Conservation (phyloP, 2,888 invertebrate species). For the Sesia apiformis region DNA sequence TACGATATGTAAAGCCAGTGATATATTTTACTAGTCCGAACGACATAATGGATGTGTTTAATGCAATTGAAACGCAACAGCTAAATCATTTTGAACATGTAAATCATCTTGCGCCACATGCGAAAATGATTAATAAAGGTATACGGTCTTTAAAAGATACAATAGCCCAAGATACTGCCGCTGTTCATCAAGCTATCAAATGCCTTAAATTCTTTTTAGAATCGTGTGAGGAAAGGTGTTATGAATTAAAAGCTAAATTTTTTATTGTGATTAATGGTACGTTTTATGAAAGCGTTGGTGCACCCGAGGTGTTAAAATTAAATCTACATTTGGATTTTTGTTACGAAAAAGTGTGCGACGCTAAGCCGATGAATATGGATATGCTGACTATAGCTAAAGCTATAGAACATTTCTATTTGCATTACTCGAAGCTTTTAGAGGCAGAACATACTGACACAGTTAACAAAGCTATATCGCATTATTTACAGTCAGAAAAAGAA, state of each 20-base stretch:
- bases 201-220: conserved; percentile 31
- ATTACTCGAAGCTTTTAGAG: conserved; percentile 68
- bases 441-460: conserved; percentile 69
- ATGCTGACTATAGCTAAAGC: conserved; percentile 72
- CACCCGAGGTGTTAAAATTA: conserved; percentile 72
- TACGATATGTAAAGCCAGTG: conserved; percentile 43
- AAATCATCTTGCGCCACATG: conserved; percentile 69
- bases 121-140: conserved; percentile 57
- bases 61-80: conserved; percentile 77
- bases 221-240: conserved; percentile 66
- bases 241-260: conserved; percentile 67
- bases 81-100: conserved; percentile 76
- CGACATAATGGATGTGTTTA: conserved; percentile 73
- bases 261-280: conserved; percentile 68
- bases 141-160: conserved; percentile 55
- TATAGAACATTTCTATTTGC: conserved; percentile 73
- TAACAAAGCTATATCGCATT: conserved; percentile 61
- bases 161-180: conserved; percentile 38
- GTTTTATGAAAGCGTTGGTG: conserved; percentile 72
- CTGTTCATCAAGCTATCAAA: conserved; percentile 30
- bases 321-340: conserved; percentile 77
- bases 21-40: conserved; percentile 73
- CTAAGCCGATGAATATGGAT: conserved; percentile 73
- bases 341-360: conserved; percentile 73
- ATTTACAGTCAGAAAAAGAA: conserved; percentile 60